Evolutionary conservation across 1,140 invertebrate genomes (phyloP).

Genomic region (Drosophila rhopaloa): DNA sequence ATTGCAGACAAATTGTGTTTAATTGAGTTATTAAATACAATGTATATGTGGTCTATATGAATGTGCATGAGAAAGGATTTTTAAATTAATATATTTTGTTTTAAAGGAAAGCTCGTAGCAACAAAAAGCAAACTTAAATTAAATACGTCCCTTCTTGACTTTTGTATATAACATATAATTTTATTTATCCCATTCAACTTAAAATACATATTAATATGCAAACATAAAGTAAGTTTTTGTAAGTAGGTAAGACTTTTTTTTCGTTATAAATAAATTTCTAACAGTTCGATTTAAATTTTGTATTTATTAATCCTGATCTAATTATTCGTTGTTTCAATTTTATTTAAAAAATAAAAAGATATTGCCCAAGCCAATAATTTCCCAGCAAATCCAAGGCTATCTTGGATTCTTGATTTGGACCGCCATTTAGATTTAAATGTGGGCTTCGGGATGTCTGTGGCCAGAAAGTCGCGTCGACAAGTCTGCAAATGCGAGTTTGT

Average conservation of each 20-base stretch:
- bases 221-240: no score
- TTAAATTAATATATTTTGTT: no score
- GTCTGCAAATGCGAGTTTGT: constrained; percentile 64
- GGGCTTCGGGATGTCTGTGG: constrained; percentile 13
- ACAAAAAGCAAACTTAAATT: no score
- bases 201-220: no score
- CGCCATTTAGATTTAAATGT: background rate
- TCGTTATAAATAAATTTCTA: no score
- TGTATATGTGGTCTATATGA: background rate
- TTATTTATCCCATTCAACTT: no score
- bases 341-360: background rate
- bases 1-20: constrained; percentile 5
- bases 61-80: background rate
- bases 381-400: constrained; percentile 26
- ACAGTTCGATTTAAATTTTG: no score
- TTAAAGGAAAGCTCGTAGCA: no score
- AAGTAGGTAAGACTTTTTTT: no score
- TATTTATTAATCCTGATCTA: background rate
- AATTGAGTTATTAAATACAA: constrained; percentile 17
- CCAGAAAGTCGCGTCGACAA: constrained; percentile 43
- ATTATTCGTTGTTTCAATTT: background rate
- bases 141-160: no score
- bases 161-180: no score
- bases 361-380: background rate
- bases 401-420: background rate